These are phyloP conservation scores for Euplexia lucipara DNA, from an alignment of 2,888 invertebrate genomes.

Conservation along the genomic window DNA sequence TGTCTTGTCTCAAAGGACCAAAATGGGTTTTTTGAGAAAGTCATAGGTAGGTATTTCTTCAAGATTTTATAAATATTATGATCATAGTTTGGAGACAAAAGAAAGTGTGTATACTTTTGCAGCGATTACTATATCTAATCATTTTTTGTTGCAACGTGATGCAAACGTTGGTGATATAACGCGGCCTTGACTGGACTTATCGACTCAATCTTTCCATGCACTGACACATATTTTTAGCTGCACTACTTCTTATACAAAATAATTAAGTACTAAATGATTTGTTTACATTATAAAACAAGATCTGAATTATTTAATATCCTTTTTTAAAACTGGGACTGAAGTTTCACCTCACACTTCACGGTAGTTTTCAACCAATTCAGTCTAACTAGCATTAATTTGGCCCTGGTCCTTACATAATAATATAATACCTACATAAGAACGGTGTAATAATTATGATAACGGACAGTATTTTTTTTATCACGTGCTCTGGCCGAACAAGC, in stretches of 20 bases:
- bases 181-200: constrained; percentile 84
- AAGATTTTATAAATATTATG: constrained; percentile 10
- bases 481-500: background rate
- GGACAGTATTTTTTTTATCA: constrained; percentile 42
- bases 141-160: constrained; percentile 72
- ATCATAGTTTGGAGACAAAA: constrained; percentile 30
- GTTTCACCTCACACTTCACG: background rate
- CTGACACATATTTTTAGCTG: constrained; percentile 74
- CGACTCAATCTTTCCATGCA: constrained; percentile 74
- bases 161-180: constrained; percentile 75
- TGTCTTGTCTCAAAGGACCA: background rate
- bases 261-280: constrained; percentile 11
- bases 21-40: background rate
- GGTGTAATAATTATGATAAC: constrained; percentile 55
- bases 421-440: constrained; percentile 21
- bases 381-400: background rate
- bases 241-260: constrained; percentile 15
- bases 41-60: background rate
- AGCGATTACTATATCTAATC: constrained; percentile 82
- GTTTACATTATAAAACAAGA: background rate
- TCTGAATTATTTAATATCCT: background rate
- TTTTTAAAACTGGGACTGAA: background rate
- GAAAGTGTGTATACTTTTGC: constrained; percentile 57
- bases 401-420: constrained; percentile 16
- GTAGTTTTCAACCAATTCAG: background rate